These are phyloP conservation scores for Parapsyche elsis DNA, from an alignment of 1,140 invertebrate genomes.

Conservation along the genomic window DNA sequence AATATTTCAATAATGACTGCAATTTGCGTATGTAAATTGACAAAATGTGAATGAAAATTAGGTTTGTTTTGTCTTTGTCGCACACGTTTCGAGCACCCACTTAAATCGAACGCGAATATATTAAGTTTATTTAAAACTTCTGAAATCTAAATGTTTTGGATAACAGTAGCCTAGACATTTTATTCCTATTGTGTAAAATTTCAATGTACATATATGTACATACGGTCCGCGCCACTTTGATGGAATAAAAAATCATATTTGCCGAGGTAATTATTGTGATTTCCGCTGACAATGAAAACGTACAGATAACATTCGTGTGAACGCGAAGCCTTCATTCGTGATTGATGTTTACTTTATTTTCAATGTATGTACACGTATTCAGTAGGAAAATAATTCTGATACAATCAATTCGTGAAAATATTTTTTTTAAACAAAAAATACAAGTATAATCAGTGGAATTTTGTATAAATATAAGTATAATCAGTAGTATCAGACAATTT, in stretches of 20 bases:
- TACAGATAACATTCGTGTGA: neutral
- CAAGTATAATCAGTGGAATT: too few relatives aligned
- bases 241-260: neutral
- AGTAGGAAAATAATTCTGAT: too few relatives aligned
- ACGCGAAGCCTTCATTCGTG: too few relatives aligned
- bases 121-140: too few relatives aligned
- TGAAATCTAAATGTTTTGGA: too few relatives aligned
- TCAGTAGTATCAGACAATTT: too few relatives aligned
- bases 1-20: constrained; percentile 2
- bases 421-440: too few relatives aligned
- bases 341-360: too few relatives aligned
- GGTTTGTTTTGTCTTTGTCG: neutral
- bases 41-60: constrained; percentile 21
- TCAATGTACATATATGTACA: neutral
- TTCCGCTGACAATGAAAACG: constrained; percentile 11
- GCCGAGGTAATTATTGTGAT: neutral
- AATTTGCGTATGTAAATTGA: neutral
- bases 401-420: too few relatives aligned
- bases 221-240: too few relatives aligned
- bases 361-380: too few relatives aligned
- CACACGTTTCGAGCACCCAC: neutral
- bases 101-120: neutral
- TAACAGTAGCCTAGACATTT: neutral
- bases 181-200: neutral
- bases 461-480: too few relatives aligned